Base-by-base conservation (phyloP, 2,797 vertebrate species). In the Botia almorhae region DNA sequence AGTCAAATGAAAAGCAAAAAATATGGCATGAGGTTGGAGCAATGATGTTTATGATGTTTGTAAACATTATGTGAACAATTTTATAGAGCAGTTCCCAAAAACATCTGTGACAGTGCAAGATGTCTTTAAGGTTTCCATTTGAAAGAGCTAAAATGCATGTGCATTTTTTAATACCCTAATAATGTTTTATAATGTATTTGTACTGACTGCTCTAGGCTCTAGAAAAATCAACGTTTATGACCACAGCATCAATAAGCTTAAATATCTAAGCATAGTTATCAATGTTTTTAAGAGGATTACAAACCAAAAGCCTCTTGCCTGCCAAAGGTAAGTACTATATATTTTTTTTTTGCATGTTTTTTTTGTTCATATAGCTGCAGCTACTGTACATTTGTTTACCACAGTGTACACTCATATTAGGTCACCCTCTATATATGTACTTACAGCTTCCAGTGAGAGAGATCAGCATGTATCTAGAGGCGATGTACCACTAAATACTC, bases 271-370 rank as follows among this genome's bases (percentile, higher is more conserved):
- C 60, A 85, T 95, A 80, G 94, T 94, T 51, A 93, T 95, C 81
- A 96, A 95, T 69, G 90, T 91, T 1, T 88, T 96, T 33, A 96
- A 96, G 91, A 96, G 87, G 81, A 87, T 96, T 72, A 95, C 92
- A 89, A 91, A 94, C 83, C 91, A 92, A 83, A 26, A 92, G 79
- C 74, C 82, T 83, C 60, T 55, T 80, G 69, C 55, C 89, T 84
- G 73, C 83, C 13, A 93, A 92, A 91, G 88, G 94, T 95, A 51
- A 81, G 74, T 73, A 23, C 56, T 36, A 16, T 58, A 11, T 69
- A 36, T 65, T 76, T 2, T 29, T 1, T 29, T 29, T 55, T 58
- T 72, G 39, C n/a, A 70, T 76, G 46, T 33, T 76, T 55, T 19
- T 73, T 67, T 61, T 69, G 50, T 74, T 75, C 68, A 80, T 80